Base-by-base conservation (phyloP, 1,140 invertebrate species). In the Trissolcus basalis region DNA sequence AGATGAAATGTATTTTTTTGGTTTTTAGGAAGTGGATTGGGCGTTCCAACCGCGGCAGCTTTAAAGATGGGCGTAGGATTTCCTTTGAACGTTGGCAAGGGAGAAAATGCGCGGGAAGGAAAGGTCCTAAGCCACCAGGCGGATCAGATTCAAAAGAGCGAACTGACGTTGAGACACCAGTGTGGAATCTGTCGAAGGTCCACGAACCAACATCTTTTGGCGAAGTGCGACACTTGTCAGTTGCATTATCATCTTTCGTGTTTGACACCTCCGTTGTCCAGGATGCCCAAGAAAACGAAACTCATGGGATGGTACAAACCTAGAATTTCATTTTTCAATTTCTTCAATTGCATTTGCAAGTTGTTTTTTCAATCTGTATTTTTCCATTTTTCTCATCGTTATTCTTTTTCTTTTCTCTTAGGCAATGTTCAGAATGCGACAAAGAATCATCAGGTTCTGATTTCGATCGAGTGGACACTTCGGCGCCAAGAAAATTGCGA, bases 231-330 rank as follows among this genome's bases (percentile, higher is more conserved):
- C 85, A 96, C 94, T 0, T 99, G 98, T 84, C 93, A 94, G 78
- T 89, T 96, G 27, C 93, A 96, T 86, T 99, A 98, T 89, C 98
- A 99, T 89, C 88, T 98, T 48, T 93, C 94, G 47, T 99, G 98
- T 89, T 89, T 99, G 45, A 95, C 95, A 83, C 97, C 97, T 14
- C 96, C 96, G 11, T 87, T 99, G 5, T 94, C 94, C 10, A 91
- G 96, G 50, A 94, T 98, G 89, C 97, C 98, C 0, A 97, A 96
- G 85, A 98, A 97, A 90, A 96, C 96, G 15, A 97, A 97, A 88
- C 91, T 95, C 4, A 95, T 91, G 89, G 96, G 96, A 79, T 98
- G 97, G 97, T 95, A 86, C 84, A 12, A 12, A 8, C n/a, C n/a
- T n/a, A n/a, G n/a, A n/a, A n/a, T n/a, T n/a, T n/a, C n/a, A n/a